A percentile compares a stretch with the other conserved stretches of the same genome.
These are phyloP conservation scores for Agrotis clavis DNA, from an alignment of 2,888 invertebrate species.

Conservation along the genomic window DNA sequence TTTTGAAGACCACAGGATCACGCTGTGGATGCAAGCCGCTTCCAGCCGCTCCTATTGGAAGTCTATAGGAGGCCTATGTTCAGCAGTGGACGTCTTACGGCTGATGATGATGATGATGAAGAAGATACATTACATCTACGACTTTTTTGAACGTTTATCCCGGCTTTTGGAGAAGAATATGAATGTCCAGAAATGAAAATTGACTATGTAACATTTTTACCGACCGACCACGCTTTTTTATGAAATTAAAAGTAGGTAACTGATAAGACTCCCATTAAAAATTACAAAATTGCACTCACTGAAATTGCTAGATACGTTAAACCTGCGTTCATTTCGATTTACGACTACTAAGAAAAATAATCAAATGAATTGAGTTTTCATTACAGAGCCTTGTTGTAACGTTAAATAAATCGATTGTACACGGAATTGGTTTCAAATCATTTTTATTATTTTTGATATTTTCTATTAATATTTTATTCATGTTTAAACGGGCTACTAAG, in stretches of 20 bases:
- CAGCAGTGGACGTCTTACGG: too few relatives aligned
- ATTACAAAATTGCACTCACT: conserved; percentile 51
- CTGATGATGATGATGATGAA: too few relatives aligned
- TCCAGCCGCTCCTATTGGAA: too few relatives aligned
- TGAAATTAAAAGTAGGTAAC: background rate
- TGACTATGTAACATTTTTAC: background rate
- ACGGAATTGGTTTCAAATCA: conserved; percentile 32
- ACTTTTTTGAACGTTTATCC: too few relatives aligned
- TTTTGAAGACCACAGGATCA: too few relatives aligned
- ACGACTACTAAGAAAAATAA: conserved; percentile 55
- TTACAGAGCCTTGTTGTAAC: conserved; percentile 40
- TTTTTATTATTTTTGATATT: background rate
- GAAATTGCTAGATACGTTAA: conserved; percentile 50
- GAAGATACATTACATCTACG: too few relatives aligned
- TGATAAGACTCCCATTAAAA: conserved; percentile 29
- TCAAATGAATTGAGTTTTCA: conserved; percentile 57
- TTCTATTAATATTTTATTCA: conserved; percentile 1
- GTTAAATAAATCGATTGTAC: conserved; percentile 54
- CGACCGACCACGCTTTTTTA: background rate
- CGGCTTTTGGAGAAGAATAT: background rate
- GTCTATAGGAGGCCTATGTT: too few relatives aligned
- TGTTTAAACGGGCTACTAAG: background rate
- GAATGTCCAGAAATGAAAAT: background rate
- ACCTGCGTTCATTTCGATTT: conserved; percentile 64
- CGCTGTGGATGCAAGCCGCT: too few relatives aligned